These are phyloP conservation scores for Chloroclystis v-ata DNA, from an alignment of 2,888 invertebrate species.

Conservation along the genomic window DNA sequence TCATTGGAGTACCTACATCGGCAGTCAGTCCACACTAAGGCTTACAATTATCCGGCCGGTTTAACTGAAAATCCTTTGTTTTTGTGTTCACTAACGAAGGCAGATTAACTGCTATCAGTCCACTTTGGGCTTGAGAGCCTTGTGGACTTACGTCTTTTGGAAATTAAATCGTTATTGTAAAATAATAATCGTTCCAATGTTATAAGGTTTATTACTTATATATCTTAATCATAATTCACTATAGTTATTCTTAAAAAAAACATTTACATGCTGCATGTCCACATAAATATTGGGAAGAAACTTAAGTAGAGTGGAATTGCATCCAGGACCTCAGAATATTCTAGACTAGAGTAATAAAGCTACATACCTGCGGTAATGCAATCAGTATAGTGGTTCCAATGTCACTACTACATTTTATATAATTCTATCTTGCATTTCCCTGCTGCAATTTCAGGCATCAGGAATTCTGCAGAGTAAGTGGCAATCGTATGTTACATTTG, in stretches of 20 bases:
- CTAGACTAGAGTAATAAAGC: conserved; percentile 7
- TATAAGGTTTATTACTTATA: too few relatives aligned
- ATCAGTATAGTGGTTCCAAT: conserved; percentile 11
- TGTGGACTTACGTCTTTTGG: conserved; percentile 9
- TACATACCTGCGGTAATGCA: conserved; percentile 15
- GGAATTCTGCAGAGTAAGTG: background rate
- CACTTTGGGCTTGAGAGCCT: conserved; percentile 19
- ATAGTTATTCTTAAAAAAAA: background rate
- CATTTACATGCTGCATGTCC: too few relatives aligned
- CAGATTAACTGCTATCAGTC: conserved; percentile 22
- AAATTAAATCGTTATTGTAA: too few relatives aligned
- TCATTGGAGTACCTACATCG: background rate
- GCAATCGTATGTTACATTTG: too few relatives aligned
- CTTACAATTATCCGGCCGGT: conserved; percentile 16
- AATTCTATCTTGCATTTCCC: conserved; percentile 26
- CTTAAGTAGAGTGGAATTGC: background rate
- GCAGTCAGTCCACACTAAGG: conserved; percentile 5
- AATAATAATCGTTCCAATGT: too few relatives aligned
- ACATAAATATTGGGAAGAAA: background rate
- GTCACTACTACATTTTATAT: conserved; percentile 11
- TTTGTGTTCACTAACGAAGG: conserved; percentile 23
- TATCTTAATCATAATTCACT: too few relatives aligned
- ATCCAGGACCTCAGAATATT: background rate
- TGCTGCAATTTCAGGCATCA: background rate
- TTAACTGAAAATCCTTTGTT: conserved; percentile 18